Evolutionary conservation across 2,797 vertebrate genomes (phyloP).

Genomic region (Pseudochromis fuscus): DNA sequence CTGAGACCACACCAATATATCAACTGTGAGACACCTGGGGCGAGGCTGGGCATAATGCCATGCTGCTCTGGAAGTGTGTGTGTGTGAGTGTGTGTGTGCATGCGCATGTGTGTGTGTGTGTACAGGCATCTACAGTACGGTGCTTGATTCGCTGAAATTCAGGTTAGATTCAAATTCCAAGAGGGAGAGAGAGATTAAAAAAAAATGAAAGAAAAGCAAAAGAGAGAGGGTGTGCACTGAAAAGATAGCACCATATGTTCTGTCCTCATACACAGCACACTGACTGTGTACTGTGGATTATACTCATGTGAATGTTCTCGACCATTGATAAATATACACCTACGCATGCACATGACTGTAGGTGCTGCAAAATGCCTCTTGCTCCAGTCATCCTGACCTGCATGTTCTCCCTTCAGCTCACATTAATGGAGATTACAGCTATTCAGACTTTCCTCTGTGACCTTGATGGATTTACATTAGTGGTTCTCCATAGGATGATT

Average conservation of each 20-base stretch:
- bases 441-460: slow-evolving; percentile 49
- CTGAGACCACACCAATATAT: slow-evolving; percentile 61
- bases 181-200: slow-evolving; percentile 9
- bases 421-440: slow-evolving; percentile 58
- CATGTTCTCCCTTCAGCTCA: slow-evolving; percentile 48
- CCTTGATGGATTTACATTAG: slow-evolving; percentile 56
- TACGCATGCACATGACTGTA: slow-evolving; percentile 24
- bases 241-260: slow-evolving; percentile 21
- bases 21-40: slow-evolving; percentile 63
- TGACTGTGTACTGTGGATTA: slow-evolving; percentile 36
- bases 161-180: slow-evolving; percentile 16
- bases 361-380: slow-evolving; percentile 32
- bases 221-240: not conserved
- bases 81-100: slow-evolving; percentile 15
- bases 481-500: slow-evolving; percentile 33
- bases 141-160: slow-evolving; percentile 28
- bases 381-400: slow-evolving; percentile 42
- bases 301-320: slow-evolving; percentile 31
- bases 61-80: slow-evolving; percentile 26
- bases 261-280: slow-evolving; percentile 19
- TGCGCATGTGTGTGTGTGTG: not conserved
- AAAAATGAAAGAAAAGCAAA: slow-evolving; percentile 4
- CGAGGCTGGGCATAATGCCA: slow-evolving; percentile 59
- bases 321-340: slow-evolving; percentile 39
- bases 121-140: not conserved